Base-by-base conservation (phyloP, 2,113 vertebrate genomes). In the Boulengeromyrus knoepffleri region DNA sequence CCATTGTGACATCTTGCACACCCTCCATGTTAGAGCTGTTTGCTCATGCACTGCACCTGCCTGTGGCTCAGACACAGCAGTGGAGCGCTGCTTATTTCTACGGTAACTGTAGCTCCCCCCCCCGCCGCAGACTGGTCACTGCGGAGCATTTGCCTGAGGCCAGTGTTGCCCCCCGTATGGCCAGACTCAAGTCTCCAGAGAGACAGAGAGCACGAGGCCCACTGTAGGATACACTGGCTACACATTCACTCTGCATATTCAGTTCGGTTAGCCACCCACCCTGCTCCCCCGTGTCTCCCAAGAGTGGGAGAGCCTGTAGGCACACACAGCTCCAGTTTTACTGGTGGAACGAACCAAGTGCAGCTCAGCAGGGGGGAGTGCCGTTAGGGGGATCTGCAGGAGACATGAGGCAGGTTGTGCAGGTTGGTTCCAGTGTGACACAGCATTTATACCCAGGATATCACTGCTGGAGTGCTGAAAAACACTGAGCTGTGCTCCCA, bases 271-370 rank as follows among this genome's bases (percentile, higher is more conserved):
- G 45, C 83, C 45, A 46, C 83, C 83, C 45, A 85, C 39, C 45
- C 45, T 21, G 39, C 39, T 47, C 45, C 83, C 39, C 39, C 3
- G 2, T 19, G 45, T 85, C 42, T 85, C 39, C 24, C 83, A 45
- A 39, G 19, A 85, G 85, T 87, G 85, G 85, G 47, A 87, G n/a
- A 52, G 49, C 85, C 46, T 6, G 47, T 49, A 50, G 86, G 90
- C 85, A 56, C 66, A 85, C 50, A 85, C 0, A 31, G 90, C 91
- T 85, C 88, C 36, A 92, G 91, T 91, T 89, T 90, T 87, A 88
- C 87, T 89, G 36, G 91, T 89, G 94, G 95, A 85, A 90, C 91
- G 91, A 93, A 94, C 95, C 94, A 94, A 92, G 87, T 87, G 52
- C 12, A 10, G 74, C 47, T 50, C 3, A 42, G 91, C 92, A 93